phyloP scores from a whole-genome alignment of 2,113 vertebrate genomes.

The Muntiacus muntjak region DNA sequence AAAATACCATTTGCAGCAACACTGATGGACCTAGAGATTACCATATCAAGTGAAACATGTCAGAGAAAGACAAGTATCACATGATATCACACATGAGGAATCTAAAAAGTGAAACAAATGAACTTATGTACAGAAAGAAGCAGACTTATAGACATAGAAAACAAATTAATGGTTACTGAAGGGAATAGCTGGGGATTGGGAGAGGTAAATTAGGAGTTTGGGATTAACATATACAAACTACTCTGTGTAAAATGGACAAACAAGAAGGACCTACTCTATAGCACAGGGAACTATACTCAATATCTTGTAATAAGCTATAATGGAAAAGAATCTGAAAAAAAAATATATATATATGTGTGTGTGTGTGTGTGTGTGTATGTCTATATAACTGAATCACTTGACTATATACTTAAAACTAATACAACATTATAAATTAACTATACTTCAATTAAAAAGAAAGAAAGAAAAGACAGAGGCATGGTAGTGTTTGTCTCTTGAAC shows the following conservation, averaged over 20 bases:
- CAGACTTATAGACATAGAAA: background rate
- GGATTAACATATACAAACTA: background rate
- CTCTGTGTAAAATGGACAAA: background rate
- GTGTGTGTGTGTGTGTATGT: background rate
- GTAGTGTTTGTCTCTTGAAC: background rate
- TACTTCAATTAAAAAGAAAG: background rate
- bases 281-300: background rate
- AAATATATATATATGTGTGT: background rate
- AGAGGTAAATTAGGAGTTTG: background rate
- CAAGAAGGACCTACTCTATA: background rate
- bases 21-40: background rate
- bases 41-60: background rate
- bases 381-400: background rate
- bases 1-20: background rate
- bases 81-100: background rate
- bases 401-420: background rate
- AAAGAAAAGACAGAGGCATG: background rate
- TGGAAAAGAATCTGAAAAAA: background rate
- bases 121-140: background rate
- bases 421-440: background rate
- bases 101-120: background rate
- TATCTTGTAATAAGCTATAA: background rate
- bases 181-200: background rate
- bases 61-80: background rate
- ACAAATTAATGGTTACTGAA: background rate